phyloP scores from a whole-genome alignment of 2,888 invertebrate genomes.

The Eugnorisma glareosa region DNA sequence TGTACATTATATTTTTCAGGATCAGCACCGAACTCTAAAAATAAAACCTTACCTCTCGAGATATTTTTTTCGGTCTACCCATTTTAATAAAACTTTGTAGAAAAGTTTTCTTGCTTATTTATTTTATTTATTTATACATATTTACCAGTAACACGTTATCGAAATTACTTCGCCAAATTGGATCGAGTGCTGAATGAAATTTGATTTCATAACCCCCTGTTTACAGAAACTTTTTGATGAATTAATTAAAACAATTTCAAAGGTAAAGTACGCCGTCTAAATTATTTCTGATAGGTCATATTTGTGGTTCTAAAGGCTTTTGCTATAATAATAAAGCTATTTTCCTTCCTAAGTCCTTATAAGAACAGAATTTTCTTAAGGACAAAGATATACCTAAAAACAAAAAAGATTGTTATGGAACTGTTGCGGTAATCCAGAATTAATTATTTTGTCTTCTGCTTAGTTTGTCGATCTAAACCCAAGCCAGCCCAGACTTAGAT shows the following conservation, averaged over 20 bases:
- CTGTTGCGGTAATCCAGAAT: background rate
- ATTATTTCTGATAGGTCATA: conserved; percentile 40
- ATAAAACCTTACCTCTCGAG: background rate
- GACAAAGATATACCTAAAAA: background rate
- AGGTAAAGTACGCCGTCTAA: conserved; percentile 18
- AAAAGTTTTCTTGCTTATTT: conserved; percentile 31
- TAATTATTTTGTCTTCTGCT: background rate
- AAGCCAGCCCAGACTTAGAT: background rate
- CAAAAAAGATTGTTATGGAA: background rate
- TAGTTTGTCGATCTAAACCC: background rate
- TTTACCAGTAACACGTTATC: conserved; percentile 39
- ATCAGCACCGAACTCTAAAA: background rate
- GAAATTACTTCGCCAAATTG: conserved; percentile 50
- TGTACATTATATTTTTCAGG: background rate
- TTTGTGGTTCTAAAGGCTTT: conserved; percentile 24
- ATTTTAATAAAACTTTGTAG: conserved; percentile 36
- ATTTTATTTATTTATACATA: conserved; percentile 41
- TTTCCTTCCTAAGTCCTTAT: background rate
- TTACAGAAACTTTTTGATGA: conserved; percentile 56
- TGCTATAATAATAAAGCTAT: background rate
- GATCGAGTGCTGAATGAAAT: conserved; percentile 51
- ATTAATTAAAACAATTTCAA: conserved; percentile 53
- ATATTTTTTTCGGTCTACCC: background rate
- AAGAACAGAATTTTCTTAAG: background rate
- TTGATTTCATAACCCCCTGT: conserved; percentile 50